Percentiles rank a stretch among this genome's conserved stretches.
These are phyloP conservation scores for Verasper variegatus DNA, from an alignment of 2,113 vertebrate genomes.

Conservation along the genomic window DNA sequence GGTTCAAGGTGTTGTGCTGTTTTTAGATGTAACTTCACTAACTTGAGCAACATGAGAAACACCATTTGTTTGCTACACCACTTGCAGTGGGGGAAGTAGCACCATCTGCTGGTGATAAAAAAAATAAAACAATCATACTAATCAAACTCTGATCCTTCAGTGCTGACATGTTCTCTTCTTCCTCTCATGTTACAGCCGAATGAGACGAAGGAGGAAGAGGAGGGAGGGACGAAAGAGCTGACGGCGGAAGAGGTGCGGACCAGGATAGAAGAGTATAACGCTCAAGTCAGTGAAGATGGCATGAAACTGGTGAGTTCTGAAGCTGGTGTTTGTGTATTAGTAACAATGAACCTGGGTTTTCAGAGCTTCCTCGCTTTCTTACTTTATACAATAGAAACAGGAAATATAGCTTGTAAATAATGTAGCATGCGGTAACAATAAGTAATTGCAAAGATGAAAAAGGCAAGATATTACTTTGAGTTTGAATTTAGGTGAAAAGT, in stretches of 20 bases:
- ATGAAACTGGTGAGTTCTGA: slow-evolving; percentile 91
- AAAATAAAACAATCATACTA: neutral
- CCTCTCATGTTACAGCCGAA: slow-evolving; percentile 82
- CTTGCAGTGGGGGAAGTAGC: neutral
- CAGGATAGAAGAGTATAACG: slow-evolving; percentile 91
- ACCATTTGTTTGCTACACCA: neutral
- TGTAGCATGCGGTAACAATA: neutral
- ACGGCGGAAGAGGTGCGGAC: slow-evolving; percentile 86
- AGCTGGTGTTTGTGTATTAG: neutral
- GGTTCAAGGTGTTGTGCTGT: neutral
- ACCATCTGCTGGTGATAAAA: slow-evolving; percentile 64
- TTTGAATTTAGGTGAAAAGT: neutral
- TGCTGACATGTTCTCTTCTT: slow-evolving; percentile 6
- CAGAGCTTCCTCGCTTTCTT: neutral
- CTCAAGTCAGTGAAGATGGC: slow-evolving; percentile 87
- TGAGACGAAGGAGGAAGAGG: slow-evolving; percentile 82
- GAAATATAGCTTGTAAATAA: neutral
- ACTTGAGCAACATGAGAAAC: slow-evolving; percentile 17
- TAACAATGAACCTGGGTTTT: neutral
- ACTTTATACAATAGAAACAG: slow-evolving; percentile 4
- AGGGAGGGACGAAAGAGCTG: slow-evolving; percentile 75
- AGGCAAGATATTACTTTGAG: neutral
- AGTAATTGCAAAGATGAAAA: neutral
- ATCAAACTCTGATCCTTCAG: neutral
- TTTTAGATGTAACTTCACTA: neutral